phyloP scores from a whole-genome alignment of 2,797 vertebrate species.

The Gadopsis marmoratus region DNA sequence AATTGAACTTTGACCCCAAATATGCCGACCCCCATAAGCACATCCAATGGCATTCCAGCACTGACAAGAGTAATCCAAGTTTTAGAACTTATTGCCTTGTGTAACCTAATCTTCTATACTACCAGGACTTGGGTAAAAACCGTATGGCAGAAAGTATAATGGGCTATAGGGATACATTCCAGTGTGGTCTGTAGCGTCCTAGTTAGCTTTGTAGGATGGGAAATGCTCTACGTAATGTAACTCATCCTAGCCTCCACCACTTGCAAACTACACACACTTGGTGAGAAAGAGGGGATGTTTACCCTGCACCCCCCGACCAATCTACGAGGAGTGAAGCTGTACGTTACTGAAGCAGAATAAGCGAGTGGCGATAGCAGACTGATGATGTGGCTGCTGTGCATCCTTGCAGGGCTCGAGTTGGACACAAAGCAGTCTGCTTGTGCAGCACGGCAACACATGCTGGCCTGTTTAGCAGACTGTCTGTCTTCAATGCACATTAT shows the following conservation, averaged over 20 bases:
- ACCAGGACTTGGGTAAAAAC: background rate
- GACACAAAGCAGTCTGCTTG: constrained; percentile 47
- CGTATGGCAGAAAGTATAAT: too few species aligned
- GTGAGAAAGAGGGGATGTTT: background rate
- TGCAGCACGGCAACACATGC: constrained; percentile 64
- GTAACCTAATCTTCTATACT: background rate
- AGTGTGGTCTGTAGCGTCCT: background rate
- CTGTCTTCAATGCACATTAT: constrained; percentile 58
- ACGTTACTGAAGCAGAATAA: background rate
- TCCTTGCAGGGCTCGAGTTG: background rate
- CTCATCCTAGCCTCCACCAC: background rate
- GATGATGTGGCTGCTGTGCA: constrained; percentile 58
- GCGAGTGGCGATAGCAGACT: constrained; percentile 17
- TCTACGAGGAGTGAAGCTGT: background rate
- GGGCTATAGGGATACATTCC: background rate
- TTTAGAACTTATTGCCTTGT: background rate
- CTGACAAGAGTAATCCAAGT: constrained; percentile 1
- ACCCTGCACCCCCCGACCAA: background rate
- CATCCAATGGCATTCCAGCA: background rate
- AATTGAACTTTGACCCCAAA: constrained; percentile 22
- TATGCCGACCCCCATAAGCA: constrained; percentile 23
- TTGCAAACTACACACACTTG: background rate
- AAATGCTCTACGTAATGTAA: background rate
- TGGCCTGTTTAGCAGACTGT: constrained; percentile 56
- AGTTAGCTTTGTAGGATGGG: background rate